Conservation (phyloP, 2,888 invertebrate genomes). For the Drosophila robusta region DNA sequence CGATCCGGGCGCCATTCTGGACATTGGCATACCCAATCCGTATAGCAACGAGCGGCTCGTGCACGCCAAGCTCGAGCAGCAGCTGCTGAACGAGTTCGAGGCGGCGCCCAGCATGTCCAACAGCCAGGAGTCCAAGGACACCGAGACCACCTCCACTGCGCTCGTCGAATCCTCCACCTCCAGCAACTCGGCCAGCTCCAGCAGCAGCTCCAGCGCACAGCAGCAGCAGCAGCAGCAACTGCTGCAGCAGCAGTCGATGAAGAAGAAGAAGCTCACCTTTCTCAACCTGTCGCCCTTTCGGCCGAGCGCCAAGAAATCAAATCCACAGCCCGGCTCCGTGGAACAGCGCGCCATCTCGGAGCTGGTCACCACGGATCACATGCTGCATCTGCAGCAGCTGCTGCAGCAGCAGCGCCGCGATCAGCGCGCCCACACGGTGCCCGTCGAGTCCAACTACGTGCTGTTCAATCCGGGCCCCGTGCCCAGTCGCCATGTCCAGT, state of each 20-base stretch:
- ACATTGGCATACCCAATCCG: slow-evolving; percentile 83
- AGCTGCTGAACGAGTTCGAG: slow-evolving; percentile 62
- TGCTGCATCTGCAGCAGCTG: slow-evolving; percentile 77
- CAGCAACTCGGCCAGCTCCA: slow-evolving; percentile 74
- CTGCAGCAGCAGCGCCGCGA: slow-evolving; percentile 72
- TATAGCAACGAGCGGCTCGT: slow-evolving; percentile 82
- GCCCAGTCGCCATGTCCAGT: slow-evolving; percentile 83
- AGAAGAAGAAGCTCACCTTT: slow-evolving; percentile 83
- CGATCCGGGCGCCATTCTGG: slow-evolving; percentile 77
- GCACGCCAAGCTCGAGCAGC: slow-evolving; percentile 75
- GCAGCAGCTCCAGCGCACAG: slow-evolving; percentile 60
- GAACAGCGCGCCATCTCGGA: slow-evolving; percentile 78
- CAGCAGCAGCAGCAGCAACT: slow-evolving; percentile 11
- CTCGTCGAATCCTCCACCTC: slow-evolving; percentile 82
- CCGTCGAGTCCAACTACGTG: slow-evolving; percentile 84
- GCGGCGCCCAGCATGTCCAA: slow-evolving; percentile 76
- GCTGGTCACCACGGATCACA: slow-evolving; percentile 76
- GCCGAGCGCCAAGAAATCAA: slow-evolving; percentile 47
- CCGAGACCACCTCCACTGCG: slow-evolving; percentile 80
- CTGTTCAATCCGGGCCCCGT: slow-evolving; percentile 85
- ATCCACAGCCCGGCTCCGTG: slow-evolving; percentile 35
- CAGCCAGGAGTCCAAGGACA: slow-evolving; percentile 82
- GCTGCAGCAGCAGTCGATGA: slow-evolving; percentile 47
- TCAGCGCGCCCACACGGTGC: slow-evolving; percentile 83
- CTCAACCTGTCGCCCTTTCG: slow-evolving; percentile 83